Percentiles rank a stretch among this genome's conserved stretches.
Conservation (phyloP, 2,888 invertebrate genomes). For the Eilema depressum region DNA sequence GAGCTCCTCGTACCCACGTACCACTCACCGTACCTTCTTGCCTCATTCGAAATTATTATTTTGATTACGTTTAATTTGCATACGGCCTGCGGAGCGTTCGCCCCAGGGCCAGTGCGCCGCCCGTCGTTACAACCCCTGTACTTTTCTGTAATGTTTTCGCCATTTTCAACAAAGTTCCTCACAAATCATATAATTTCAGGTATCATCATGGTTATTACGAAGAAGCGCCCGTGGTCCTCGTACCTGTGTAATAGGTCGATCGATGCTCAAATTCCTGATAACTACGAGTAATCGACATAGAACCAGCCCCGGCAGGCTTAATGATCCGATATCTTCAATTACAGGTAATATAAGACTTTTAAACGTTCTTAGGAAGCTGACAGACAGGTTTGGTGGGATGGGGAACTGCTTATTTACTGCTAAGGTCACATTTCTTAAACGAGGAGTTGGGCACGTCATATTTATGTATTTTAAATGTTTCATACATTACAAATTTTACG, state of each 20-base stretch:
- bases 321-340: constrained; percentile 82
- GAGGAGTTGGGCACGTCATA: constrained; percentile 37
- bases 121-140: constrained; percentile 83
- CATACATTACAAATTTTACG: neutral
- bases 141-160: constrained; percentile 87
- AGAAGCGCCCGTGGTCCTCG: constrained; percentile 81
- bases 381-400: constrained; percentile 64
- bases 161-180: constrained; percentile 87
- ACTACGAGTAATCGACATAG: constrained; percentile 85
- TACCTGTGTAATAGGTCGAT: constrained; percentile 79
- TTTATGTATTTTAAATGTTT: constrained; percentile 33
- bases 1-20: constrained; percentile 55
- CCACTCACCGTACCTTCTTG: constrained; percentile 63
- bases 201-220: constrained; percentile 86
- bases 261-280: constrained; percentile 84
- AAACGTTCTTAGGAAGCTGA: constrained; percentile 84
- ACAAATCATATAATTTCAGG: constrained; percentile 86
- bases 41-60: constrained; percentile 82
- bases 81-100: constrained; percentile 74
- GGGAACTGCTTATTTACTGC: constrained; percentile 61
- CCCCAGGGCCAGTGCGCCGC: constrained; percentile 72
- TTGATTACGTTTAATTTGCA: constrained; percentile 87
- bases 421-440: constrained; percentile 64
- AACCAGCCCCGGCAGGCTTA: constrained; percentile 79
- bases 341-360: constrained; percentile 84